Base-by-base conservation (phyloP, 2,797 vertebrate species). In the Pachyuromys duprasi region DNA sequence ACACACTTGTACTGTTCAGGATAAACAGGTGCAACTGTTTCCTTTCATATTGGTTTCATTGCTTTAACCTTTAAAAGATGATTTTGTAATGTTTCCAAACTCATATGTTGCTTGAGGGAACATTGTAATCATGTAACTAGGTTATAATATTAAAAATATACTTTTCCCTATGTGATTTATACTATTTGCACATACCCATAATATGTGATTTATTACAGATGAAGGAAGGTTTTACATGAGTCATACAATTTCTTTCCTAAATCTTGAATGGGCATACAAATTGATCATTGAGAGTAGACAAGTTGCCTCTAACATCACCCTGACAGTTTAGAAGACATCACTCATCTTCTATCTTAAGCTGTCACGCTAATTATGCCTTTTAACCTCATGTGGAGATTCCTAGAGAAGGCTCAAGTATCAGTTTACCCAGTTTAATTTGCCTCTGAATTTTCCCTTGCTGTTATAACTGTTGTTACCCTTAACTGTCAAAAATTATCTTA, bases 61-160 rank as follows among this genome's bases (percentile, higher is more conserved):
- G n/a, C 28, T 92, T 95, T 88, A 70, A 86, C 14, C 17, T 86
- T 91, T 78, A 74, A 18, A 90, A 90, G 93, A 14, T 80, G 53
- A 95, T 57, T 89, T 57, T 89, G 20, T 49, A 72, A 78, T 95
- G 70, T 90, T 93, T 94, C 20, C 70, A 93, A 89, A 90, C 8
- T n/a, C 26, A 26, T 79, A 57, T 49, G 91, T 78, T 96, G 15
- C 72, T 84, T 82, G 42, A 95, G 63, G 24, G 84, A 90, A 80
- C 86, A 42, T 74, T 90, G 91, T 89, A 89, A 28, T 82, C 75
- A 78, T 2, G 13, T 79, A 89, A 45, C 26, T 87, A 82, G 72
- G 62, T 79, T 28, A 90, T 81, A 90, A 72, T 5, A 53, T 92
- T 97, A 31, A 69, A 97, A 42, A 88, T 60, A 12, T 1, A 75